These are phyloP conservation scores for Chelonia mydas DNA, from an alignment of 2,797 vertebrate genomes.

Conservation along the genomic window DNA sequence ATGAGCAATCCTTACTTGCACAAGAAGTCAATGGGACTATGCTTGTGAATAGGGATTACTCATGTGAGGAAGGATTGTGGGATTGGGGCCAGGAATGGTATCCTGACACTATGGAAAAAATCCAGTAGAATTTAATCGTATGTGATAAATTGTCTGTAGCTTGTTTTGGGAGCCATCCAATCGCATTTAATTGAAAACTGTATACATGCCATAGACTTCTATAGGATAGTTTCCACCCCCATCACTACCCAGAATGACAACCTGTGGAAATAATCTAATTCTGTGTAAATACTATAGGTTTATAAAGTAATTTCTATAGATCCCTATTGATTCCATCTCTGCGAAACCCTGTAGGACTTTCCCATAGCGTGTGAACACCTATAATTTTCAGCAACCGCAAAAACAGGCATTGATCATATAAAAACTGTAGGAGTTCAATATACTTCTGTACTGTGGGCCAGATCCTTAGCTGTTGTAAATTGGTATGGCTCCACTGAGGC, in stretches of 20 bases:
- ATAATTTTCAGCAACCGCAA: slow-evolving; percentile 10
- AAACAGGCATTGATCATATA: not conserved
- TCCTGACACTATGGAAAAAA: not conserved
- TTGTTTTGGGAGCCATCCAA: not conserved
- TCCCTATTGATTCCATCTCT: slow-evolving; percentile 33
- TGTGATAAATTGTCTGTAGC: not conserved
- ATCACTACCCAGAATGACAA: not conserved
- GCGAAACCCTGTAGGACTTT: slow-evolving; percentile 24
- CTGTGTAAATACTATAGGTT: not conserved
- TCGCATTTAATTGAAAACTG: not conserved
- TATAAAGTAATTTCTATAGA: slow-evolving; percentile 14
- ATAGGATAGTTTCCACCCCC: not conserved
- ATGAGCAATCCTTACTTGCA: not conserved
- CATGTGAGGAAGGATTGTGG: not conserved
- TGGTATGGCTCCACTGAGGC: not conserved
- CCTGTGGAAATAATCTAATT: not conserved
- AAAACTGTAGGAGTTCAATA: not conserved
- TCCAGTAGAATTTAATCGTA: not conserved
- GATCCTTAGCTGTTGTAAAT: slow-evolving; percentile 26
- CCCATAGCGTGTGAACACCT: slow-evolving; percentile 15
- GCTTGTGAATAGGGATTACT: not conserved
- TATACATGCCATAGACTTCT: not conserved
- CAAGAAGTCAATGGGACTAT: not conserved
- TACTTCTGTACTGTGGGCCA: not conserved
- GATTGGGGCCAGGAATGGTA: not conserved